Base-by-base conservation (phyloP, 1,140 invertebrate genomes). In the Hesperophylax magnus region DNA sequence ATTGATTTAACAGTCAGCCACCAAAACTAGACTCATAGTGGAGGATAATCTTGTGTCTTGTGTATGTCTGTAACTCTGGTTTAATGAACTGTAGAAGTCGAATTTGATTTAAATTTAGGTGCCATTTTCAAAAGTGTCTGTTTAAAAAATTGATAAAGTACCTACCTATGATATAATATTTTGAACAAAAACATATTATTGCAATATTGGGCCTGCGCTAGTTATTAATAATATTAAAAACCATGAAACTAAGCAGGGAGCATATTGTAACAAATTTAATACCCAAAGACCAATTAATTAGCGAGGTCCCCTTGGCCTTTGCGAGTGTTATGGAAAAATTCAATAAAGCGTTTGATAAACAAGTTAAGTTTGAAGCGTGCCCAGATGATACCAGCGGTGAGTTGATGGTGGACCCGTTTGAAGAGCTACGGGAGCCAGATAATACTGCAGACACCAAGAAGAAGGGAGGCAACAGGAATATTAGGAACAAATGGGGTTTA, bases 371-470 rank as follows among this genome's bases (percentile, higher is more conserved):
- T 17, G 53, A 75, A 31, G 6, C 22, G 11, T 75, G 20, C 39
- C 14, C 15, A 0, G 54, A 54, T 6, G 52, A 78, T 54, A 54
- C 53, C 15, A 65, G 14, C 15, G 15, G 15, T 11, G 56, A 80
- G 0, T 15, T 18, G 17, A 80, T 74, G 31, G 15, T 11, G 5
- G 71, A 80, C n/a, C 78, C 78, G 3, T 76, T 80, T 63, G 69
- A 80, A 52, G 78, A 60, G 22, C n/a, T 80, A 11, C 56, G 53
- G 22, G 56, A 61, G 9, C 15, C 71, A 17, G 65, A 15, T 7
- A 67, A 67, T 58, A 91, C 92, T 89, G 77, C n/a, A 3, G 77
- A 79, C 9, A 69, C 18, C 9, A 39, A 47, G 18, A 78, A 78
- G 52, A 78, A 67, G 77, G 77, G 53, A 24, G 67, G 54, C 14